Evolutionary conservation across 1,140 invertebrate genomes (phyloP), one percentile per base, ranked within the genome.

Genomic region (Episyrphus balteatus): DNA sequence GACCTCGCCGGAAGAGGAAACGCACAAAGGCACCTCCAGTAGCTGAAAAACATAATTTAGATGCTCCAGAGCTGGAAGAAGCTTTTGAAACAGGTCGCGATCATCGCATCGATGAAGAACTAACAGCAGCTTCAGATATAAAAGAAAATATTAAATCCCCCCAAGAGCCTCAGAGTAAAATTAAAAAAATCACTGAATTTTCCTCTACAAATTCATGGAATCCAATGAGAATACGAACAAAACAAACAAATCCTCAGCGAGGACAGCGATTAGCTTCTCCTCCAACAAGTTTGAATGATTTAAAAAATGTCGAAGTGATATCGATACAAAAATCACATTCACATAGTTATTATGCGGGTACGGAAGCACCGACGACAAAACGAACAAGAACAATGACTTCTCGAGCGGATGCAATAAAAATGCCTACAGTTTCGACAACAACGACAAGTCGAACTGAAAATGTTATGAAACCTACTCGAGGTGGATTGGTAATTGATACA

Each of bases 261-360:
- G 33, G 32, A n/a, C 32, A 15, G 10, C 36, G 13, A 33, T 21
- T 37, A 18, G 55, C 45, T 14, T 46, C n/a, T n/a, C n/a, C n/a
- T n/a, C n/a, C 43, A 3, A 21, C 14, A 42, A 47, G 45, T 31
- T 26, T 26, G n/a, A 21, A 14, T 21, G 17, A n/a, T 38, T 7
- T 21, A 1, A 33, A 38, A 38, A 43, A 43, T 18, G 12, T 40
- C n/a, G 40, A 43, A 13, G 52, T 50, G 10, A 51, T 66, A 1
- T 54, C 51, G 32, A 57, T 66, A 9, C 51, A 66, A 37, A 62
- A 66, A 44, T 62, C 60, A 0, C 58, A 51, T n/a, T 66, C 62
- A 0, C 51, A 62, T 26, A 66, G 60, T 42, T 66, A 58, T 34
- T 66, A 65, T 45, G 62, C 62, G 41, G 62, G 62, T 17, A 61